Evolutionary conservation across 2,113 vertebrate genomes (phyloP), one percentile per base, ranked within the genome.

Genomic region (Potamarius usumacintae): DNA sequence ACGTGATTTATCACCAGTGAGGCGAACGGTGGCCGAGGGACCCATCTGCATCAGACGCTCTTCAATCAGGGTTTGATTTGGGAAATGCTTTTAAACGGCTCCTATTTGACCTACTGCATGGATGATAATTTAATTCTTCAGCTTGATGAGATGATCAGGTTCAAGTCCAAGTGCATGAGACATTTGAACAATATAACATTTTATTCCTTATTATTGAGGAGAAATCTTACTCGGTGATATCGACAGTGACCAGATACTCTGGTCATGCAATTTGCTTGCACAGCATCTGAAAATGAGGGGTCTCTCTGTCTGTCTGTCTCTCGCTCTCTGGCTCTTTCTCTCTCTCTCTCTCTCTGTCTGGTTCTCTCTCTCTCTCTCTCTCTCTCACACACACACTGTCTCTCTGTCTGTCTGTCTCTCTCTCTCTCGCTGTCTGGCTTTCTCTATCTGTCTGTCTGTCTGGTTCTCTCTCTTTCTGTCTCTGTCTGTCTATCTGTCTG

Each of bases 41-140:
- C 90, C 86, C 90, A 91, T 89, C 88, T 91, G 90, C 90, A 82
- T 82, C 85, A 25, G 85, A 83, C 76, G 22, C 80, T 53, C 84
- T 83, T 22, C 62, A 91, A 89, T 89, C 67, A 60, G 18, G 80
- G 52, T 83, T 88, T 72, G 88, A 88, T 89, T 87, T 86, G 88
- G 27, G 34, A 76, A 80, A 84, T 17, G 15, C 14, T 25, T 27
- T 63, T 20, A 86, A 72, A 52, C 9, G 55, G 42, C 74, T 80
- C 63, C 83, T 63, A 42, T 85, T 62, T 67, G 62, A 87, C 74
- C 81, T 53, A 65, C 30, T 20, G 81, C 60, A 42, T 7, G n/a
- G 52, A 58, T 27, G 7, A 82, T 10, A 17, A 30, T 60, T 89
- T 67, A 67, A 72, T 65, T 67, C 50, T 71, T 69, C 79, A 12